Percentiles rank a stretch among this genome's conserved stretches.
These are phyloP conservation scores for Drosophila mauritiana DNA, from an alignment of 1,140 invertebrate genomes.

Conservation along the genomic window DNA sequence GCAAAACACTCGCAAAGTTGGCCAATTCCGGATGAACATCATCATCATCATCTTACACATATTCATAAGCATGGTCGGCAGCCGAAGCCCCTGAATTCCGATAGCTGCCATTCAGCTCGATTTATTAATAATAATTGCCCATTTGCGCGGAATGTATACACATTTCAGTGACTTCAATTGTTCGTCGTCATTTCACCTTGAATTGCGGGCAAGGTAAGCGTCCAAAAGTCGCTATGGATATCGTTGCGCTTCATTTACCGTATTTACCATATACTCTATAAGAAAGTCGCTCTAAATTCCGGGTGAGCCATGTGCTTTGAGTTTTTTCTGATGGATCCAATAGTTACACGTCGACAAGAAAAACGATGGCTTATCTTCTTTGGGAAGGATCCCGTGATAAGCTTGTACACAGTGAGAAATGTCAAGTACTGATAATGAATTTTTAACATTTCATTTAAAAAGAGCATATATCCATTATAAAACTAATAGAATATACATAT, in stretches of 20 bases:
- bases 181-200: slow-evolving; percentile 79
- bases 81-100: slow-evolving; percentile 16
- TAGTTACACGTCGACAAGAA: slow-evolving; percentile 41
- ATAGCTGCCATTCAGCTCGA: slow-evolving; percentile 39
- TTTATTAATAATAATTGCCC: slow-evolving; percentile 74
- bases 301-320: slow-evolving; percentile 35
- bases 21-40: slow-evolving; percentile 7
- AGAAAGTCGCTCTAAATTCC: neutral
- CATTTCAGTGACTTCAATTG: slow-evolving; percentile 54
- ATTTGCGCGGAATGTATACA: slow-evolving; percentile 5
- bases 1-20: slow-evolving; percentile 37
- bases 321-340: neutral
- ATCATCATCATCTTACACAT: too few species aligned
- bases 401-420: neutral
- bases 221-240: slow-evolving; percentile 64
- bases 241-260: slow-evolving; percentile 51
- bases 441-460: too few species aligned
- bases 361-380: slow-evolving; percentile 52
- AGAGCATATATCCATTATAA: neutral
- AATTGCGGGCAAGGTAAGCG: slow-evolving; percentile 60
- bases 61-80: neutral
- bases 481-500: slow-evolving; percentile 8
- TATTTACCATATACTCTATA: slow-evolving; percentile 22
- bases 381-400: slow-evolving; percentile 30
- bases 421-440: too few species aligned